Evolutionary conservation across 2,113 vertebrate species (phyloP).

Genomic region (Edolisoma coerulescens): DNA sequence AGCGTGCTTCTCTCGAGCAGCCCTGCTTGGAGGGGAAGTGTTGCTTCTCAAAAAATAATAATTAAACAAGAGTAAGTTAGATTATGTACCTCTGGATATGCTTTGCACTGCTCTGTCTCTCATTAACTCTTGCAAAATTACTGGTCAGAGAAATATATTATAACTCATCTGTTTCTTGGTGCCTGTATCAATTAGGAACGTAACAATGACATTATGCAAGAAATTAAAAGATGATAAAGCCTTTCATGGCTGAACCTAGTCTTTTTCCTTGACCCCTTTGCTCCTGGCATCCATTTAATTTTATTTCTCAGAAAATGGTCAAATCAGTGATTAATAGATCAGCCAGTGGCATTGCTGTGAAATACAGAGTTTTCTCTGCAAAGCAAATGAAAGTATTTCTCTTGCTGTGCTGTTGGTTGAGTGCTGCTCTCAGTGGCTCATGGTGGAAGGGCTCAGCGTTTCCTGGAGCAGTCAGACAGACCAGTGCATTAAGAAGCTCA

Average conservation of each 20-base stretch:
- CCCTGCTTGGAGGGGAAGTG: not conserved
- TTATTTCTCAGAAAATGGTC: not conserved
- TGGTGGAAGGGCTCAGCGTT: not conserved
- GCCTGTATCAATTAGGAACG: not conserved
- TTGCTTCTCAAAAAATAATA: not conserved
- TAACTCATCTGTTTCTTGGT: not conserved
- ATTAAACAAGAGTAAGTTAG: not conserved
- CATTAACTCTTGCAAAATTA: not conserved
- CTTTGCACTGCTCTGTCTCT: not conserved
- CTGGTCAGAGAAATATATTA: not conserved
- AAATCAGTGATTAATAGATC: not conserved
- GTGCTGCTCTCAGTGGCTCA: not conserved
- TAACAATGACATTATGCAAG: not conserved
- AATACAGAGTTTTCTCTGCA: not conserved
- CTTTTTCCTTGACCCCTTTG: not conserved
- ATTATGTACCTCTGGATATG: not conserved
- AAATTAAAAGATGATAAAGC: not conserved
- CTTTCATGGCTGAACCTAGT: not conserved
- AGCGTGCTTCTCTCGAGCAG: not conserved
- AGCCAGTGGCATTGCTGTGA: not conserved
- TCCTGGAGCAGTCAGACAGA: not conserved
- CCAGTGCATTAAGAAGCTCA: not conserved
- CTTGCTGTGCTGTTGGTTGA: not conserved
- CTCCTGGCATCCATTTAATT: not conserved
- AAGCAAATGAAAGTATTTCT: not conserved